These are phyloP conservation scores for Coregonus sp. DNA, from an alignment of 2,797 vertebrate genomes.

Conservation along the genomic window DNA sequence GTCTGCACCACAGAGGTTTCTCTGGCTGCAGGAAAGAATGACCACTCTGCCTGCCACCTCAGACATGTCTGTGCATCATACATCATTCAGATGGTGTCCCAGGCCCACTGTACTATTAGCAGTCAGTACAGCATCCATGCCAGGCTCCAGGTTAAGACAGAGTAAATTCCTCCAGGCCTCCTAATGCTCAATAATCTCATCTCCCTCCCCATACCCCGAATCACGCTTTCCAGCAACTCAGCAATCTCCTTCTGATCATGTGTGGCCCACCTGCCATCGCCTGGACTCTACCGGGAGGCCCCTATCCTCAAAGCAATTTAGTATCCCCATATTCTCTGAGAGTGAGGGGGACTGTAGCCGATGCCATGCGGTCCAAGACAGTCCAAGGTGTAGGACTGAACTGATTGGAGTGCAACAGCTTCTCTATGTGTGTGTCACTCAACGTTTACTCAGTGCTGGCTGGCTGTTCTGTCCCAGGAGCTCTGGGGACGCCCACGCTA, in stretches of 20 bases:
- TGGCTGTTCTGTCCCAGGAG: not conserved
- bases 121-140: not conserved
- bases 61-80: conserved; percentile 1
- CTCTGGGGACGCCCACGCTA: not conserved
- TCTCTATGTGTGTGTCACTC: not conserved
- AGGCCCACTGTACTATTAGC: not conserved
- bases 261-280: not conserved
- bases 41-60: not conserved
- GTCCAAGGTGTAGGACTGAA: not conserved
- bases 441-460: not conserved
- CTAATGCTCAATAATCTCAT: not conserved
- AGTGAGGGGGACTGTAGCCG: not conserved
- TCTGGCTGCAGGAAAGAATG: not conserved
- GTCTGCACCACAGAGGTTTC: not conserved
- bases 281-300: conserved; percentile 15
- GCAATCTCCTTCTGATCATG: conserved; percentile 5
- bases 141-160: conserved; percentile 1
- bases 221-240: not conserved
- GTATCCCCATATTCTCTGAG: conserved; percentile 28
- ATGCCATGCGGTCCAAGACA: not conserved
- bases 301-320: conserved; percentile 40
- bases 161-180: conserved; percentile 1
- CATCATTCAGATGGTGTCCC: not conserved
- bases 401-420: not conserved
- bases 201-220: not conserved